A percentile compares a stretch with the other conserved stretches of the same genome.
phyloP scores from a whole-genome alignment of 2,113 vertebrate species.

The Macaca nemestrina region DNA sequence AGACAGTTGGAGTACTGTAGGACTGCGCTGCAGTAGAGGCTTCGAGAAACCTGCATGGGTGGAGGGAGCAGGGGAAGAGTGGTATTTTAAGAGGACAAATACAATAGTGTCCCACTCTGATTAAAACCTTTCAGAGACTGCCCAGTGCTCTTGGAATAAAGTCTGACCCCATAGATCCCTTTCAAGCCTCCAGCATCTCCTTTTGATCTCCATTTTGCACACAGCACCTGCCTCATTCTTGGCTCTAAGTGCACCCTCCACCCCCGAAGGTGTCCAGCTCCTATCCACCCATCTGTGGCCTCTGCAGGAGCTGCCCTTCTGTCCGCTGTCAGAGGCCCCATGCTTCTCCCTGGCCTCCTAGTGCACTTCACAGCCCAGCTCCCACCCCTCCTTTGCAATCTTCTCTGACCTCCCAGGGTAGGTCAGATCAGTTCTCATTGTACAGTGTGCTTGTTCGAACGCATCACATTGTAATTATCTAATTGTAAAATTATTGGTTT shows the following conservation, averaged over 20 bases:
- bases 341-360: neutral
- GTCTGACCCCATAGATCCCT: neutral
- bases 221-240: neutral
- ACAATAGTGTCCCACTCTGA: neutral
- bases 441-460: neutral
- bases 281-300: too few relatives aligned
- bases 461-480: slow-evolving; percentile 47
- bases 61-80: too few relatives aligned
- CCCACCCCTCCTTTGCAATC: neutral
- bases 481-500: slow-evolving; percentile 10
- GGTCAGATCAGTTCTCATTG: neutral
- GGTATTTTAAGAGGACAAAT: neutral
- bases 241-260: neutral
- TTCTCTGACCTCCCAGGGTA: neutral
- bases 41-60: neutral
- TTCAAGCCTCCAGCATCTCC: neutral
- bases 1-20: neutral
- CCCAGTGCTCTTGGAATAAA: neutral
- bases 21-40: neutral
- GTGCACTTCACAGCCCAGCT: neutral
- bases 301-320: too few relatives aligned
- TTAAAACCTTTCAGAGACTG: neutral
- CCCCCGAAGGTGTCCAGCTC: neutral
- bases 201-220: neutral
- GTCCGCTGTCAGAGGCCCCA: neutral